Conservation (phyloP, 2,888 invertebrate species). For the Allolobophora icterica region DNA sequence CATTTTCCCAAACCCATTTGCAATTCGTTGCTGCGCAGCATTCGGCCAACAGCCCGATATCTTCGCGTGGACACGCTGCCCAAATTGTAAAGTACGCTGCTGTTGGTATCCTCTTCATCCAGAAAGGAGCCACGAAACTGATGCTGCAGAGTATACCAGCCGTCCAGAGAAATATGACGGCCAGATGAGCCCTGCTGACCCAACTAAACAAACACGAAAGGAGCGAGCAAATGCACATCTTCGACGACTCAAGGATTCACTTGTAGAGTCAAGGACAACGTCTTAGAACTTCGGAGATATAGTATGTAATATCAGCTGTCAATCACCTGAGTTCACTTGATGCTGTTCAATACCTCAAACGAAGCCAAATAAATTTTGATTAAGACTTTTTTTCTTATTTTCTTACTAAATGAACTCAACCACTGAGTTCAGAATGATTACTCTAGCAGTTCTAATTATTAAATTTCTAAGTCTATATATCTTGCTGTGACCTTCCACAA, state of each 20-base stretch:
- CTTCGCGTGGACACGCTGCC: background rate
- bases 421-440: too few species aligned
- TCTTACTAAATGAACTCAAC: too few species aligned
- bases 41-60: background rate
- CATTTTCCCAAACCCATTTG: background rate
- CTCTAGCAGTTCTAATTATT: background rate
- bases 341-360: too few species aligned
- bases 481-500: background rate
- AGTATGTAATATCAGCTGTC: too few species aligned
- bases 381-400: too few species aligned
- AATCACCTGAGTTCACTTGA: too few species aligned
- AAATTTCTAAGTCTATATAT: background rate
- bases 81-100: background rate
- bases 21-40: background rate
- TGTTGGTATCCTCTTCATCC: background rate
- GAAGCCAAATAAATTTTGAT: too few species aligned
- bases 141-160: background rate
- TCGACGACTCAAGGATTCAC: background rate
- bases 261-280: background rate
- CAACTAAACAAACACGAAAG: background rate
- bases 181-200: background rate
- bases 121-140: background rate
- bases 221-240: background rate
- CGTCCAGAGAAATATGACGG: background rate
- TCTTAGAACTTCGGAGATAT: too few species aligned